Conservation (phyloP, 1,140 invertebrate species). For the Protaetia brevitarsis region DNA sequence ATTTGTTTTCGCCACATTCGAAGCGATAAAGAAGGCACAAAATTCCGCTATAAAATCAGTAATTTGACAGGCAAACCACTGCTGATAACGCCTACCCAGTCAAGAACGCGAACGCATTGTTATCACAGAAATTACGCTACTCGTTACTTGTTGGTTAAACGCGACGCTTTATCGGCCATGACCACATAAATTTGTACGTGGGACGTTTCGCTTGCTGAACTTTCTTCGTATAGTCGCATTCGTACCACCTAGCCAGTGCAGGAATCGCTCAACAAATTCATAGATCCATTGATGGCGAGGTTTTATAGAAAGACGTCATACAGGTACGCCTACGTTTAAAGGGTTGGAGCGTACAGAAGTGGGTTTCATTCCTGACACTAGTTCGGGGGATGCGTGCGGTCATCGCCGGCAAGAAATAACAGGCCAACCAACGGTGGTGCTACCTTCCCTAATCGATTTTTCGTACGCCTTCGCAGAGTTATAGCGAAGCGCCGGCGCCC, state of each 20-base stretch:
- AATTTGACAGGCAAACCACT: constrained; percentile 7
- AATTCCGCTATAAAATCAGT: not conserved
- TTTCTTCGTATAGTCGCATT: too few species aligned
- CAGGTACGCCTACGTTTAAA: too few species aligned
- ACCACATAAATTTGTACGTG: not conserved
- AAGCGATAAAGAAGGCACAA: not conserved
- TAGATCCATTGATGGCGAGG: too few species aligned
- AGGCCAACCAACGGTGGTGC: not conserved
- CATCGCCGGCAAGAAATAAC: not conserved
- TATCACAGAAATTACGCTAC: constrained; percentile 3
- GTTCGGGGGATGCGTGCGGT: not conserved
- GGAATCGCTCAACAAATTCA: too few species aligned
- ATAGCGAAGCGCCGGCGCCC: constrained; percentile 8
- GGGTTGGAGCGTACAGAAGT: too few species aligned
- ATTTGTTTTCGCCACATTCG: not conserved
- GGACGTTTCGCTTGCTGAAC: too few species aligned
- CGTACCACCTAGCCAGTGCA: too few species aligned
- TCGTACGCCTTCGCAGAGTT: not conserved
- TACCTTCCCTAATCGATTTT: constrained; percentile 12
- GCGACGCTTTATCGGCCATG: not conserved
- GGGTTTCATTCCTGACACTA: too few species aligned
- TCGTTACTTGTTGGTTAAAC: not conserved
- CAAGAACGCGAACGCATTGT: not conserved
- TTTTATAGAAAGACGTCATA: too few species aligned
- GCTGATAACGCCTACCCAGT: not conserved